phyloP scores from a whole-genome alignment of 2,888 invertebrate species.

The Mythimna albipuncta region DNA sequence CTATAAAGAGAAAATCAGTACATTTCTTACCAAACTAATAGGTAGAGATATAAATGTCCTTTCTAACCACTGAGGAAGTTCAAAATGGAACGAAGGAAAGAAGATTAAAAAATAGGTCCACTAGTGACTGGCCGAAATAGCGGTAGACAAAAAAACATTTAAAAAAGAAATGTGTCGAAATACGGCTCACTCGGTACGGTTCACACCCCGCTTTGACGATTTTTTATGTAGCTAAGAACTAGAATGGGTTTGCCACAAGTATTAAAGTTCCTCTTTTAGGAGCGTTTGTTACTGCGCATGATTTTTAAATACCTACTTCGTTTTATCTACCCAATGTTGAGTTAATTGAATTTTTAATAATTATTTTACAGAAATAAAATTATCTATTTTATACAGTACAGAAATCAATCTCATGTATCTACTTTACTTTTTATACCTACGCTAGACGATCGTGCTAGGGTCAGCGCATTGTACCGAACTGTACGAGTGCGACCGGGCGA shows the following conservation, averaged over 20 bases:
- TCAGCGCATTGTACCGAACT: too few species aligned
- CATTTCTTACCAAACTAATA: neutral
- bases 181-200: conserved; percentile 13
- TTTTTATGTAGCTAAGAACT: conserved; percentile 48
- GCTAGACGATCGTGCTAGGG: too few species aligned
- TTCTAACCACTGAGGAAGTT: neutral
- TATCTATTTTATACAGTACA: too few species aligned
- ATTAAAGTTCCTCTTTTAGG: neutral
- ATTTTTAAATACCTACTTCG: too few species aligned
- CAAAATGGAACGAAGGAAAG: conserved; percentile 15
- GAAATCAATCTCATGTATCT: too few species aligned
- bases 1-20: neutral
- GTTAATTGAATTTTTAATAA: too few species aligned
- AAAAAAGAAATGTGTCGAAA: conserved; percentile 22
- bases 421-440: too few species aligned
- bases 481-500: too few species aligned
- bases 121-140: conserved; percentile 19
- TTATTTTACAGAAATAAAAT: too few species aligned
- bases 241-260: neutral
- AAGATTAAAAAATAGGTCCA: conserved; percentile 20
- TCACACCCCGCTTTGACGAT: conserved; percentile 40
- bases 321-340: too few species aligned
- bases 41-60: neutral
- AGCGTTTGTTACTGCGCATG: too few species aligned
- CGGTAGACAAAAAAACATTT: conserved; percentile 27